Conservation (phyloP, 1,140 invertebrate genomes). For the Drosophila baimaii region DNA sequence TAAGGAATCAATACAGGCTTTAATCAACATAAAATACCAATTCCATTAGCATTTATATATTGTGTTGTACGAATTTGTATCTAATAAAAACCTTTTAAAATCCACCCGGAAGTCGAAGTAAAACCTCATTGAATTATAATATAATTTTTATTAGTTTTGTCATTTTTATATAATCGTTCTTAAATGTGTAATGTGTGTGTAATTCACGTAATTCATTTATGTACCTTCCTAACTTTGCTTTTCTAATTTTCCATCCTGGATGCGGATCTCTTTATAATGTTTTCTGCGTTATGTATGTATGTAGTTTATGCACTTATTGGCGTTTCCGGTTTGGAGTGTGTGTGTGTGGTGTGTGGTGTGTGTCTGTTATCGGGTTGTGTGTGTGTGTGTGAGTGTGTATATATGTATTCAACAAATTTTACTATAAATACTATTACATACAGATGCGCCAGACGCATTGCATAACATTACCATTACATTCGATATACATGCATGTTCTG, state of each 20-base stretch:
- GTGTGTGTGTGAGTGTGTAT: constrained; percentile 54
- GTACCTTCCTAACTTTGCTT: constrained; percentile 64
- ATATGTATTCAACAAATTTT: constrained; percentile 77
- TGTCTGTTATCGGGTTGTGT: constrained; percentile 41
- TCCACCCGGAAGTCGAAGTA: not conserved
- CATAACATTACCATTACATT: constrained; percentile 63
- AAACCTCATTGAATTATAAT: constrained; percentile 62
- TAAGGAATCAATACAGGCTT: no score
- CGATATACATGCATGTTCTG: constrained; percentile 59
- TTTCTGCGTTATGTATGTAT: constrained; percentile 44
- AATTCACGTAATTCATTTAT: constrained; percentile 69
- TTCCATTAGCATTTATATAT: constrained; percentile 19
- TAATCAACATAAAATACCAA: constrained; percentile 13
- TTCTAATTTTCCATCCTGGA: constrained; percentile 68
- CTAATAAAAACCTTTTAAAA: not conserved
- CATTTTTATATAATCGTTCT: constrained; percentile 79
- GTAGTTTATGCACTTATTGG: constrained; percentile 45
- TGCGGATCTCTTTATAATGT: constrained; percentile 58
- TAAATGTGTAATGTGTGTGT: constrained; percentile 77
- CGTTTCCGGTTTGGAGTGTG: constrained; percentile 35
- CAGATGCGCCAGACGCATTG: constrained; percentile 57
- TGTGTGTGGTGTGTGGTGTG: constrained; percentile 40
- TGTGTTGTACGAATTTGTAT: no score
- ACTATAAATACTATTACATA: constrained; percentile 71
- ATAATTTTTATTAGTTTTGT: constrained; percentile 80